A percentile compares a stretch with the other conserved stretches of the same genome.
These are phyloP conservation scores for Lomographa bimaculata DNA, from an alignment of 2,888 invertebrate genomes.

Conservation along the genomic window DNA sequence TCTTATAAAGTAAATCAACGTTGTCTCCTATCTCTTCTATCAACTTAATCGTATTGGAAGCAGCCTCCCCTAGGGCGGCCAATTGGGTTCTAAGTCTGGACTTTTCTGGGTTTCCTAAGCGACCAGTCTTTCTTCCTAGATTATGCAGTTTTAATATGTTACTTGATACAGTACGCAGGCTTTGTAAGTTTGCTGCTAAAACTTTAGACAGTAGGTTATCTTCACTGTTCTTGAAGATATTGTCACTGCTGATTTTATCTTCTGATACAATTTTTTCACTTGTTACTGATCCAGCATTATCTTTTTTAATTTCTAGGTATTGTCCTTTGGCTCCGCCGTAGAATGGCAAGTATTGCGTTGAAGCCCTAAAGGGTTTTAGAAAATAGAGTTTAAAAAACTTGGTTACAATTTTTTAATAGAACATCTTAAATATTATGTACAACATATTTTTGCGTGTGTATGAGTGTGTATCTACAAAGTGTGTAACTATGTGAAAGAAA, in stretches of 20 bases:
- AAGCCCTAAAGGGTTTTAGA: conserved; percentile 44
- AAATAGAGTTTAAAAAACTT: no score
- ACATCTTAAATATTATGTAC: no score
- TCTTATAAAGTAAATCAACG: conserved; percentile 66
- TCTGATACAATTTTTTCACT: conserved; percentile 77
- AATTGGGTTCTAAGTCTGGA: conserved; percentile 82
- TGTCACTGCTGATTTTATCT: conserved; percentile 69
- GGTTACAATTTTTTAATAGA: no score
- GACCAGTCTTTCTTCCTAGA: conserved; percentile 83
- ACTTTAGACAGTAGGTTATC: conserved; percentile 70
- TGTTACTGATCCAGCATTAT: conserved; percentile 73
- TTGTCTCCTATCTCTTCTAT: conserved; percentile 82
- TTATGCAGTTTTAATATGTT: conserved; percentile 85
- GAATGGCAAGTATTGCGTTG: conserved; percentile 82
- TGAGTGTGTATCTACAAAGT: no score
- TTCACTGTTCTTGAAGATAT: conserved; percentile 60
- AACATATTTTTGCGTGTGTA: no score
- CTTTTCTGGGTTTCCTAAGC: conserved; percentile 80
- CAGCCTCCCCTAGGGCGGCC: conserved; percentile 80
- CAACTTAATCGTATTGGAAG: conserved; percentile 81
- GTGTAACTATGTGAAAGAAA: no score
- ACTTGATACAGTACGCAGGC: conserved; percentile 82
- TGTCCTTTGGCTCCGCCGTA: conserved; percentile 90
- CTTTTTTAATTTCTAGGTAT: conserved; percentile 84
- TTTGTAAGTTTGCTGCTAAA: conserved; percentile 81